Conservation (phyloP, 2,888 invertebrate genomes). For the Mimachlamys varia region DNA sequence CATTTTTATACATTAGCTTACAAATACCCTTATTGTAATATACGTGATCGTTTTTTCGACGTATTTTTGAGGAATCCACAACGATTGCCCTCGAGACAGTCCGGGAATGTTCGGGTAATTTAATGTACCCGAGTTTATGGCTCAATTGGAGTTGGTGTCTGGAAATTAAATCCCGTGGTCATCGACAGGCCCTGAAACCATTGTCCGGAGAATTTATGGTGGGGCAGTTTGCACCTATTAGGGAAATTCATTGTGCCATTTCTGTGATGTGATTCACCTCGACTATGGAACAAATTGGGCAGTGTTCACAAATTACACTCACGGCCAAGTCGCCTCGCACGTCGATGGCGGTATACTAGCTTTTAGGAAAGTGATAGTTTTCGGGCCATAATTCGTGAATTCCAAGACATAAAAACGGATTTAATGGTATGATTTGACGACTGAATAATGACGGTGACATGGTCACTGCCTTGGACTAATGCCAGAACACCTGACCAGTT, state of each 20-base stretch:
- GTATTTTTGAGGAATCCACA: slow-evolving; percentile 1
- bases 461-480: not conserved
- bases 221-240: slow-evolving; percentile 32
- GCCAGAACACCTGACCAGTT: slow-evolving; percentile 17
- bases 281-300: not conserved
- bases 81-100: not conserved
- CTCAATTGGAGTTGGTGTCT: not conserved
- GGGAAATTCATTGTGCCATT: not conserved
- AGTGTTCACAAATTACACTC: slow-evolving; percentile 9
- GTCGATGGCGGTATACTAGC: not conserved
- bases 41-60: not conserved
- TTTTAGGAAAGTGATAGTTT: not conserved
- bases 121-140: slow-evolving; percentile 11
- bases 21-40: not conserved
- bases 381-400: slow-evolving; percentile 13
- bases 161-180: not conserved
- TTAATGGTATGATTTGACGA: slow-evolving; percentile 45
- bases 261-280: not conserved
- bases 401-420: slow-evolving; percentile 34
- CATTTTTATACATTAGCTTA: slow-evolving; percentile 15
- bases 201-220: slow-evolving; percentile 23
- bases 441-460: slow-evolving; percentile 38
- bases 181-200: not conserved
- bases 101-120: not conserved
- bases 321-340: not conserved